Conservation (phyloP, 2,888 invertebrate genomes). For the Sycophila texana region DNA sequence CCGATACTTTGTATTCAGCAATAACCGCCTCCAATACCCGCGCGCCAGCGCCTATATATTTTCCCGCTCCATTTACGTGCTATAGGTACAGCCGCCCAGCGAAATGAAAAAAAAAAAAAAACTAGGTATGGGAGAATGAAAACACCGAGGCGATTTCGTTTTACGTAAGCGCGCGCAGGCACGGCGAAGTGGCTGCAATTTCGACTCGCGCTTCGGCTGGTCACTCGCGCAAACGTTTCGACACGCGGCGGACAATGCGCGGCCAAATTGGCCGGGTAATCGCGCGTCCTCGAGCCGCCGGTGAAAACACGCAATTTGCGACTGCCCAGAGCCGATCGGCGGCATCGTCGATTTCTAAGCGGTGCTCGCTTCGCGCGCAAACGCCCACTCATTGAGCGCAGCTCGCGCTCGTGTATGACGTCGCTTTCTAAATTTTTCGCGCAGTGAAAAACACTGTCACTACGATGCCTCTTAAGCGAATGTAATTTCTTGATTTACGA, state of each 20-base stretch:
- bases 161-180: background rate
- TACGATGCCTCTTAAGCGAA: no score
- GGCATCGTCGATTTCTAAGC: no score
- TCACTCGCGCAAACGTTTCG: background rate
- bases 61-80: conserved; percentile 4
- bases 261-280: conserved; percentile 30
- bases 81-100: background rate
- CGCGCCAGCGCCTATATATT: background rate
- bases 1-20: conserved; percentile 11
- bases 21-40: conserved; percentile 6
- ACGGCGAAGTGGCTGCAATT: background rate
- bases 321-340: background rate
- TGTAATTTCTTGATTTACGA: no score
- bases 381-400: no score
- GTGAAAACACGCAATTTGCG: background rate
- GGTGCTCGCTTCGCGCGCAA: no score
- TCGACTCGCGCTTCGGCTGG: background rate
- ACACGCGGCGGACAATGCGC: background rate
- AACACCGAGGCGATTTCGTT: conserved; percentile 16
- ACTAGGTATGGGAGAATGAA: background rate
- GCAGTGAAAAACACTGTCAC: no score
- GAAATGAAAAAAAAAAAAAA: background rate
- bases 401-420: no score
- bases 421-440: no score
- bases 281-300: background rate